Base-by-base conservation (phyloP, 2,113 vertebrate species). In the Seriola dumerili region DNA sequence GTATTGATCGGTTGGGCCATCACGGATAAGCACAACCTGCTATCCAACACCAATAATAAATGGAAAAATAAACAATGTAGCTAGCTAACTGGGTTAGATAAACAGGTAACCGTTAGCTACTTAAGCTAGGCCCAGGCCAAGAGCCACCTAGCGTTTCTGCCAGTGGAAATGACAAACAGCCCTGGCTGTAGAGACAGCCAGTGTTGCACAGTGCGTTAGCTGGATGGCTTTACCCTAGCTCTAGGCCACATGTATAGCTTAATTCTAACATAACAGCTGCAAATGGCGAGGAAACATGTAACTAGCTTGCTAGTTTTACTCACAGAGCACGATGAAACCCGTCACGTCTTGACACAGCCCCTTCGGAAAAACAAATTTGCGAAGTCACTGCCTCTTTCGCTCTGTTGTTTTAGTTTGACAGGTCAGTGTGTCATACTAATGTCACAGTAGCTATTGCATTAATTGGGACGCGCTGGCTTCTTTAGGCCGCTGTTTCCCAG, bases 271-370 rank as follows among this genome's bases (percentile, higher is more conserved):
- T 4, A 4, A 50, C 5, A 58, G 0, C 3, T 42, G 9, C 5
- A 54, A 25, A 69, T 16, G 7, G 1, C 16, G 14, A 36, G 2
- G 4, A 1, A 50, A 46, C 12, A n/a, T 64, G 14, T 23, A 72
- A 71, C 3, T 10, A 55, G 23, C 19, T 13, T 32, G 13, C 4
- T 42, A 1, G 32, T 57, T 65, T 61, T 91, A 93, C 93, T 93
- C 77, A 94, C 93, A 62, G 57, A 55, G 19, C 52, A 72, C 76
- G 88, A 74, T 81, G 88, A 89, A 91, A 90, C 34, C 65, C 75
- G 83, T 74, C 44, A 62, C 32, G 46, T 91, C 66, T 80, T 69
- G 65, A 74, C 86, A 88, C 88, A 89, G 80, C 80, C 72, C 23
- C 65, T 14, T 36, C 17, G 12, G 32, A 54, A 74, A 40, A 17